Conservation (phyloP, 2,888 invertebrate genomes). For the Anoplius nigerrimus region DNA sequence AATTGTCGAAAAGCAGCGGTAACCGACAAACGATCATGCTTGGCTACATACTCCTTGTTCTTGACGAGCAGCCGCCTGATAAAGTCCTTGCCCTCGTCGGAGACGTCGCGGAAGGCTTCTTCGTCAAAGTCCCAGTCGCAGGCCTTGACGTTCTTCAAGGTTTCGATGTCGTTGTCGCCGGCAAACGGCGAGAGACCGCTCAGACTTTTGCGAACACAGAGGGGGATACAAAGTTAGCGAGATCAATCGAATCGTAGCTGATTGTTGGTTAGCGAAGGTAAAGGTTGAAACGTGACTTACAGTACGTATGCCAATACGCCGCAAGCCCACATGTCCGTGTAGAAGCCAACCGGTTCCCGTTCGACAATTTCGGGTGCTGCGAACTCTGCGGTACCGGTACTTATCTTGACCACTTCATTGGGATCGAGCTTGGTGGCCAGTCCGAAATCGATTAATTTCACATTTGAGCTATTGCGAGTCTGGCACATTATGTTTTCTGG, state of each 20-base stretch:
- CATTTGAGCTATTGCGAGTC: conserved; percentile 94
- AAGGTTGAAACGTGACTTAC: conserved; percentile 79
- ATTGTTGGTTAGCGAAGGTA: neutral
- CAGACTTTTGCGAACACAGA: conserved; percentile 78
- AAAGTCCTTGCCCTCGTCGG: conserved; percentile 98
- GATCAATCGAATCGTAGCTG: neutral
- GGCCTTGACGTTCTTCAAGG: conserved; percentile 97
- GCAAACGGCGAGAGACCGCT: conserved; percentile 99
- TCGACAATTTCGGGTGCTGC: conserved; percentile 99
- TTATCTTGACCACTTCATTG: conserved; percentile 98
- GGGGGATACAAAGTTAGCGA: neutral
- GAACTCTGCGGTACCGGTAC: conserved; percentile 99
- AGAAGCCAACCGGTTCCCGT: conserved; percentile 98
- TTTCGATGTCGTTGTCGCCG: conserved; percentile 98
- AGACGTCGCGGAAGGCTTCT: conserved; percentile 94
- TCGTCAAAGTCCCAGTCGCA: conserved; percentile 99
- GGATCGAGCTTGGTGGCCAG: conserved; percentile 98
- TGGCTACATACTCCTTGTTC: conserved; percentile 88
- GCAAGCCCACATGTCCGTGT: conserved; percentile 99
- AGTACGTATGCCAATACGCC: conserved; percentile 99
- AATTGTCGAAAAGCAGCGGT: neutral
- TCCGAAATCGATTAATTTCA: conserved; percentile 99
- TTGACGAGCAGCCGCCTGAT: conserved; percentile 93
- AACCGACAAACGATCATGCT: neutral
- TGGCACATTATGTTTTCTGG: conserved; percentile 99